These are phyloP conservation scores for Nymphalis c-album DNA, from an alignment of 2,888 invertebrate species.

Conservation along the genomic window DNA sequence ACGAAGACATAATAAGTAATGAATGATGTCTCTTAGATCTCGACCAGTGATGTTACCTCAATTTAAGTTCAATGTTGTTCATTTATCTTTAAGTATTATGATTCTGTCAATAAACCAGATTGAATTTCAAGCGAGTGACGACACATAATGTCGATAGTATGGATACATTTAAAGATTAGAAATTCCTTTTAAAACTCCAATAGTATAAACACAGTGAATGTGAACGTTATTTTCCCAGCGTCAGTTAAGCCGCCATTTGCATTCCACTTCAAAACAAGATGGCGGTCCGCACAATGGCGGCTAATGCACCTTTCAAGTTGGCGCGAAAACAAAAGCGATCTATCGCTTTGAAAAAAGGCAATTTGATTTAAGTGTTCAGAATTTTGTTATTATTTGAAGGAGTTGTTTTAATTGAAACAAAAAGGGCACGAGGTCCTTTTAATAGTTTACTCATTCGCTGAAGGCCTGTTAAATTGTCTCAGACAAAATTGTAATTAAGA, in stretches of 20 bases:
- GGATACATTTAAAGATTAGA: not conserved
- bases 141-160: not conserved
- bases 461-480: too few relatives aligned
- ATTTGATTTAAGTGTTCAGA: slow-evolving; percentile 24
- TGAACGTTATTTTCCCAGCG: slow-evolving; percentile 8
- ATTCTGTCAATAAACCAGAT: not conserved
- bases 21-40: too few relatives aligned
- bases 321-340: slow-evolving; percentile 29
- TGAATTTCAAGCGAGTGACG: not conserved
- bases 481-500: too few relatives aligned
- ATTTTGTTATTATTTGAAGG: slow-evolving; percentile 14
- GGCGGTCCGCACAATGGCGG: slow-evolving; percentile 37
- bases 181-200: not conserved
- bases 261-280: slow-evolving; percentile 39
- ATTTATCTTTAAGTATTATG: too few relatives aligned
- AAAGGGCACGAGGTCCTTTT: not conserved
- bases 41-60: too few relatives aligned
- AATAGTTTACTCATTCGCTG: not conserved
- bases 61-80: too few relatives aligned
- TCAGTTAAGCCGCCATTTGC: slow-evolving; percentile 22
- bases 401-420: slow-evolving; percentile 3
- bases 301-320: slow-evolving; percentile 40
- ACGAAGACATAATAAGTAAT: too few relatives aligned
- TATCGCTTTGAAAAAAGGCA: slow-evolving; percentile 23
- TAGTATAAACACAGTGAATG: slow-evolving; percentile 7